These are phyloP conservation scores for Patagioenas fasciata DNA, from an alignment of 2,113 vertebrate species.

Conservation along the genomic window DNA sequence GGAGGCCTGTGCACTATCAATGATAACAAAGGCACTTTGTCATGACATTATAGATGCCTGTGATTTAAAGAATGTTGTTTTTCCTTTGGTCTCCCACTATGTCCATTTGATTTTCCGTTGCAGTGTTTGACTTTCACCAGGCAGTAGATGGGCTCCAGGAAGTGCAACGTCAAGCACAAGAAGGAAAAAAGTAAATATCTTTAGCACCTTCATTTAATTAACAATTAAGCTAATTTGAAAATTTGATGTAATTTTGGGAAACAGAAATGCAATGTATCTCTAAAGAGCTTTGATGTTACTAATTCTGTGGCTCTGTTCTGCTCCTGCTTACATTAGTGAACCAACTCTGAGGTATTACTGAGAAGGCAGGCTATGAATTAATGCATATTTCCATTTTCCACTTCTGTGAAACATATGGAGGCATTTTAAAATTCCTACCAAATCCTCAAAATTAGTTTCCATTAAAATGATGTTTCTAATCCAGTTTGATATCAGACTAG, in stretches of 20 bases:
- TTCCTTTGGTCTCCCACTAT: neutral
- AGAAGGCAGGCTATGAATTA: neutral
- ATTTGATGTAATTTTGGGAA: neutral
- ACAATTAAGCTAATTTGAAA: neutral
- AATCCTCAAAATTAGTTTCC: neutral
- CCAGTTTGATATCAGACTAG: neutral
- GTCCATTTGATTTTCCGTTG: neutral
- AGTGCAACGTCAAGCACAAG: conserved; percentile 92
- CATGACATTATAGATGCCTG: neutral
- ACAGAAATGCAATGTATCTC: neutral
- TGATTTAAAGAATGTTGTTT: neutral
- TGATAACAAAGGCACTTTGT: neutral
- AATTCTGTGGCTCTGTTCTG: neutral
- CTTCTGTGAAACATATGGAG: neutral
- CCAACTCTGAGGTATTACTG: neutral
- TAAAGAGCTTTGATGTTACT: neutral
- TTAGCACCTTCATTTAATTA: neutral
- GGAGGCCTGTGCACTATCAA: neutral
- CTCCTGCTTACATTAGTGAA: neutral
- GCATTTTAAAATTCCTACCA: neutral
- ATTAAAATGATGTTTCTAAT: neutral
- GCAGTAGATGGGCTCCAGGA: conserved; percentile 96
- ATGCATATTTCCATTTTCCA: neutral
- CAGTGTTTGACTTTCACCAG: conserved; percentile 98
- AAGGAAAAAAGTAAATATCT: conserved; percentile 92